Evolutionary conservation across 1,140 invertebrate species (phyloP).

Genomic region (Acyrthosiphon pisum): DNA sequence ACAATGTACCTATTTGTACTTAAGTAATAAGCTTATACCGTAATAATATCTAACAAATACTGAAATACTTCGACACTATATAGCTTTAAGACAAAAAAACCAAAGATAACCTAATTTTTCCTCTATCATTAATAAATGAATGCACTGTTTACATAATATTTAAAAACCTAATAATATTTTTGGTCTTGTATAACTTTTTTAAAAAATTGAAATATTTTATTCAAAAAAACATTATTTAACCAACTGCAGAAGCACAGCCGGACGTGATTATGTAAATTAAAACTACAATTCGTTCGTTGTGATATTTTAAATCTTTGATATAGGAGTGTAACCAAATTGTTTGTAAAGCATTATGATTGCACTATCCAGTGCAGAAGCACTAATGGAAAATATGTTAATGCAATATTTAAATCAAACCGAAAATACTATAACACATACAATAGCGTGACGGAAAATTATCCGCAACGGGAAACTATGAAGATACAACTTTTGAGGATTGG

Average conservation of each 20-base stretch:
- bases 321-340: not conserved
- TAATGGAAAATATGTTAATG: not conserved
- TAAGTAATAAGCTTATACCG: not conserved
- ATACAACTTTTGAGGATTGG: too few relatives aligned
- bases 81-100: not conserved
- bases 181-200: not conserved
- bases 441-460: too few relatives aligned
- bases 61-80: not conserved
- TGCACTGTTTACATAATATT: not conserved
- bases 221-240: not conserved
- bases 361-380: not conserved
- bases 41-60: not conserved
- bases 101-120: not conserved
- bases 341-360: not conserved
- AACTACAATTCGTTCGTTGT: not conserved
- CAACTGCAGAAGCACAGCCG: not conserved
- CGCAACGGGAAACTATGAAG: too few relatives aligned
- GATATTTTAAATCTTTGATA: not conserved
- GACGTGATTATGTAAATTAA: not conserved
- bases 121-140: not conserved
- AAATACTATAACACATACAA: not conserved
- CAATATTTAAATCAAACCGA: not conserved
- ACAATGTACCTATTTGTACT: not conserved
- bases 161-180: not conserved
- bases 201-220: not conserved